Evolutionary conservation across 2,888 invertebrate species (phyloP), one percentile per base, ranked within the genome.

Genomic region (Corbicula japonica): DNA sequence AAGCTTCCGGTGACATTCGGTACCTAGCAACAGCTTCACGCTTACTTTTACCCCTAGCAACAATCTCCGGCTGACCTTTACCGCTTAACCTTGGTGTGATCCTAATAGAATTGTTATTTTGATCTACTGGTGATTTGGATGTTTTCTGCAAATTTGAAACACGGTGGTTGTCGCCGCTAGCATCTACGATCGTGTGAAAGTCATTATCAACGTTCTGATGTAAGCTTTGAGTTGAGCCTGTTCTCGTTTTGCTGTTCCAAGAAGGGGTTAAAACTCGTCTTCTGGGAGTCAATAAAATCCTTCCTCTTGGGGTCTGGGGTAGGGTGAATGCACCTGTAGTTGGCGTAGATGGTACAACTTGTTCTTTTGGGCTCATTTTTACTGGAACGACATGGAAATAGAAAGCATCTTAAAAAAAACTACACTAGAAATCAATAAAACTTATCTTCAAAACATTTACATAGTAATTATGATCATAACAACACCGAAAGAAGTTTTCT

Each of bases 281-380:
- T 23, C 3, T 18, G 21, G 23, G 28, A 2, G 52, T 56, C 56
- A 18, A 28, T 32, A 21, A 34, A 2, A 35, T 34, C 56, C 56
- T 21, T 5, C 34, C 34, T 23, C 18, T 56, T 10, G 66, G 52
- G 38, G 54, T 66, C n/a, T 35, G 28, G n/a, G 28, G 30, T 6
- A 28, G n/a, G n/a, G 28, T 2, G 18, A 66, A 66, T 35, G 41
- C 66, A 35, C 54, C 66, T n/a, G n/a, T n/a, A 0, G 32, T 41
- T 4, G 71, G 71, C 10, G 62, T 72, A 12, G 50, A 38, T 34
- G 71, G 71, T 15, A 72, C 71, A 23, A 63, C 62, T 23, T 72
- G 71, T 46, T 72, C 71, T 44, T 38, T 54, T 21, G 34, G 52
- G 23, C 4, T 35, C 23, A 21, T 2, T 2, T 8, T 15, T 28